phyloP scores from a whole-genome alignment of 2,888 invertebrate species.

The Spisula solida region DNA sequence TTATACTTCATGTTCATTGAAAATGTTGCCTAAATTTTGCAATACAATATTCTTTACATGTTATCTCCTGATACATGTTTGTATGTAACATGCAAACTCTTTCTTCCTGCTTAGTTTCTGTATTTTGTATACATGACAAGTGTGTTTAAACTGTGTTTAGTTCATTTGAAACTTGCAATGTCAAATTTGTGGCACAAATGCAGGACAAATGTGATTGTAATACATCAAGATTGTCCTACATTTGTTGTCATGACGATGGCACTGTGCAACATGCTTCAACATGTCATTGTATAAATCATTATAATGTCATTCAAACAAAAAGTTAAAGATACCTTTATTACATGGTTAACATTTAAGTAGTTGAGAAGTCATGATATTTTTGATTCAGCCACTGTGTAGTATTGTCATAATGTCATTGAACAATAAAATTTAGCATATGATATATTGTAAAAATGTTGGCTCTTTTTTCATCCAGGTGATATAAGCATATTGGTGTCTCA shows the following conservation, averaged over 20 bases:
- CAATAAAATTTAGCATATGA: slow-evolving; percentile 68
- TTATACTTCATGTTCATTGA: background rate
- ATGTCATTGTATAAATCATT: slow-evolving; percentile 9
- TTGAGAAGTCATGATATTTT: slow-evolving; percentile 59
- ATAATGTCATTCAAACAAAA: background rate
- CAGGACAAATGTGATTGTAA: background rate
- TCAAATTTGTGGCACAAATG: background rate
- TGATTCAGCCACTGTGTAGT: slow-evolving; percentile 52
- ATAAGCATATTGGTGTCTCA: too few species aligned
- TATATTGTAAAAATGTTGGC: slow-evolving; percentile 40
- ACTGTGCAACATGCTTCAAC: slow-evolving; percentile 1
- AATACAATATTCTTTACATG: background rate
- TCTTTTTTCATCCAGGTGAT: background rate
- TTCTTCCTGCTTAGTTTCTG: background rate
- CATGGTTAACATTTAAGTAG: slow-evolving; percentile 24
- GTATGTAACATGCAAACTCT: background rate
- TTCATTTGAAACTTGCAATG: background rate
- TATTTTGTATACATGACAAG: background rate
- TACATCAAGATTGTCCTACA: background rate
- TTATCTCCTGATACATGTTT: background rate
- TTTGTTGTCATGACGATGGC: background rate
- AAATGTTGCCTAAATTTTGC: background rate
- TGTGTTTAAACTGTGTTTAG: background rate
- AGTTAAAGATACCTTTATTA: background rate
- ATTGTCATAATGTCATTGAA: slow-evolving; percentile 62